Percentiles rank a stretch among this genome's conserved stretches.
Evolutionary conservation across 2,797 vertebrate genomes (phyloP).

Genomic region (Zonotrichia albicollis): DNA sequence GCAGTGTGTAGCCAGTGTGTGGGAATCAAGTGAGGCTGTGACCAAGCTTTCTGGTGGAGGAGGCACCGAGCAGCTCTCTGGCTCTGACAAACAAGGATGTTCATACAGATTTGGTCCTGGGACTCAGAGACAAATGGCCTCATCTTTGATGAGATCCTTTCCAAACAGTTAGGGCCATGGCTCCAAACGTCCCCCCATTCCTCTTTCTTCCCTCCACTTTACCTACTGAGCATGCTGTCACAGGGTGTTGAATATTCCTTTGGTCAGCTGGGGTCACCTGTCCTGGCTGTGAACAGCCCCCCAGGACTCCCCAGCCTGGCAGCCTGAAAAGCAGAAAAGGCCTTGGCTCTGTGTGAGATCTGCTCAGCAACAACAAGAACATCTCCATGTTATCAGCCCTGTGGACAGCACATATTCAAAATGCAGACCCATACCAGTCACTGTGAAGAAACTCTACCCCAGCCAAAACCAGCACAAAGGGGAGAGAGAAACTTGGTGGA

Average conservation of each 20-base stretch:
- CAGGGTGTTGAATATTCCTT: neutral
- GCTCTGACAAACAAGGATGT: neutral
- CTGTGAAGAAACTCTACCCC: neutral
- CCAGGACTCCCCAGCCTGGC: neutral
- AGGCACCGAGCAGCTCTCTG: neutral
- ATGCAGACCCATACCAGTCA: neutral
- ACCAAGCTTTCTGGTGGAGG: neutral
- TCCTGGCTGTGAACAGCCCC: neutral
- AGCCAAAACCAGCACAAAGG: neutral
- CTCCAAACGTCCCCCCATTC: neutral
- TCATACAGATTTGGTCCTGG: neutral
- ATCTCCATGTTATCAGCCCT: neutral
- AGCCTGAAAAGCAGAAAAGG: neutral
- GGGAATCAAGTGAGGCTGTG: neutral
- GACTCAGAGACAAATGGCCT: neutral
- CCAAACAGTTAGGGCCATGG: neutral
- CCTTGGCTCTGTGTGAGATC: neutral
- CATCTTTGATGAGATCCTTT: neutral
- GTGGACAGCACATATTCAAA: neutral
- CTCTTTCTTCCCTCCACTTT: neutral
- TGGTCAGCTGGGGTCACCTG: neutral
- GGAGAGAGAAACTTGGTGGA: neutral
- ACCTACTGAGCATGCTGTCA: neutral
- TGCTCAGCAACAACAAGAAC: neutral
- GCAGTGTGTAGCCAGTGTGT: rapidly evolving